Conservation (phyloP, 2,888 invertebrate genomes). For the Nymphalis c-album region DNA sequence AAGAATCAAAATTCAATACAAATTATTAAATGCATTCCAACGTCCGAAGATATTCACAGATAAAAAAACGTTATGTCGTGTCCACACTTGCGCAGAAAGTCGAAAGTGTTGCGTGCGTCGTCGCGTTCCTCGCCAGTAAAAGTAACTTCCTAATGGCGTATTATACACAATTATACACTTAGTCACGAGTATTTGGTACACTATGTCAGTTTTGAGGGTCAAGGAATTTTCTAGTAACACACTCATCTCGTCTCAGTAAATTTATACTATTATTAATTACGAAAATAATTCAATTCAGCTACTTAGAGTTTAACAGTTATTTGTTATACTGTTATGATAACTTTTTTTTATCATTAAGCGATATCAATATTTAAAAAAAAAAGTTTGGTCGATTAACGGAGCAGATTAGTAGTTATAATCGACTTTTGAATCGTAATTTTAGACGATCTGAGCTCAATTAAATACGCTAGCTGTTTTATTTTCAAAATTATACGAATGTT, state of each 20-base stretch:
- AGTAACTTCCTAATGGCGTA: constrained; percentile 66
- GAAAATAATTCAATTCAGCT: too few relatives aligned
- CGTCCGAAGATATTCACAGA: constrained; percentile 34
- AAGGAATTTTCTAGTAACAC: constrained; percentile 15
- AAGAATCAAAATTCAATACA: constrained; percentile 3
- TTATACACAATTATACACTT: constrained; percentile 41
- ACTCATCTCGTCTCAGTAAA: background rate
- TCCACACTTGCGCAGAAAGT: constrained; percentile 53
- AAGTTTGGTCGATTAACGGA: too few relatives aligned
- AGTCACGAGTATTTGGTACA: constrained; percentile 29
- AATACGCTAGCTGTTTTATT: too few relatives aligned
- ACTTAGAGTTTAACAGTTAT: background rate
- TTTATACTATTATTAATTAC: too few relatives aligned
- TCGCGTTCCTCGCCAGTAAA: constrained; percentile 67
- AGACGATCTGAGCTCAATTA: too few relatives aligned
- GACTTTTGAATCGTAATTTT: too few relatives aligned
- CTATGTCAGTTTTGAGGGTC: constrained; percentile 31
- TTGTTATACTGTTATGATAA: background rate
- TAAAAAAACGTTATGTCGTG: constrained; percentile 41
- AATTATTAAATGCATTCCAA: constrained; percentile 41
- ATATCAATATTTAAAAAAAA: too few relatives aligned
- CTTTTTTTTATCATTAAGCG: too few relatives aligned
- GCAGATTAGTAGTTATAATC: too few relatives aligned
- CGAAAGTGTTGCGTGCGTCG: constrained; percentile 72
- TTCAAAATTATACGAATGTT: too few relatives aligned